These are phyloP conservation scores for Drosophila lacteicornis DNA, from an alignment of 1,140 invertebrate species.

Conservation along the genomic window DNA sequence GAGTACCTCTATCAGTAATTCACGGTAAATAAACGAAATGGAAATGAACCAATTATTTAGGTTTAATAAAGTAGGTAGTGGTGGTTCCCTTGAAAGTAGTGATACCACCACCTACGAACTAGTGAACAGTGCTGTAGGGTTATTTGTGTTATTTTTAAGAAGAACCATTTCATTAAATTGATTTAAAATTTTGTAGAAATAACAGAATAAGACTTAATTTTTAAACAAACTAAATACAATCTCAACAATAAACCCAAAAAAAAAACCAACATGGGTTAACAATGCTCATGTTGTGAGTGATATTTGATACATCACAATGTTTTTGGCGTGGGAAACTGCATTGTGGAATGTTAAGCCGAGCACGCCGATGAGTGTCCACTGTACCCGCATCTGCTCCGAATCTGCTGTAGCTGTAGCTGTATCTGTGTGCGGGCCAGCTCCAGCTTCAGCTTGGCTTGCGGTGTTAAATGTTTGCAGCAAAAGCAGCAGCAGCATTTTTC, in stretches of 20 bases:
- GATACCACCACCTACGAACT: too few relatives aligned
- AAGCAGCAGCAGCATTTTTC: slow-evolving; percentile 63
- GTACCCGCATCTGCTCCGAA: slow-evolving; percentile 45
- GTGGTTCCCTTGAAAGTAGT: too few relatives aligned
- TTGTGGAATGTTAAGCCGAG: slow-evolving; percentile 4
- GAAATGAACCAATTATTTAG: too few relatives aligned
- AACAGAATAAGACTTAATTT: too few relatives aligned
- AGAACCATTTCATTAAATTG: too few relatives aligned
- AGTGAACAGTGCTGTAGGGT: too few relatives aligned
- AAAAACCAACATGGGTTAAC: neutral
- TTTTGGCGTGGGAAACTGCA: slow-evolving; percentile 3
- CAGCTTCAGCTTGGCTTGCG: slow-evolving; percentile 71
- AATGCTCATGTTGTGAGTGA: neutral
- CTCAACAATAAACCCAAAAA: neutral
- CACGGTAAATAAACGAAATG: too few relatives aligned
- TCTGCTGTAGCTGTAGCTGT: slow-evolving; percentile 24
- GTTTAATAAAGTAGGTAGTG: too few relatives aligned
- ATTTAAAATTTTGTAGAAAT: too few relatives aligned
- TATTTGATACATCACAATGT: neutral
- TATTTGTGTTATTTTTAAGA: too few relatives aligned
- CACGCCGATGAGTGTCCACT: slow-evolving; percentile 29
- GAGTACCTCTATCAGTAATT: too few relatives aligned
- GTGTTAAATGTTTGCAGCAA: slow-evolving; percentile 80
- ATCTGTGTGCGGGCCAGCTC: slow-evolving; percentile 68
- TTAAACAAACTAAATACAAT: neutral